A percentile compares a stretch with the other conserved stretches of the same genome.
These are phyloP conservation scores for Nesogale talazaci DNA, from an alignment of 2,113 vertebrate species.

Conservation along the genomic window DNA sequence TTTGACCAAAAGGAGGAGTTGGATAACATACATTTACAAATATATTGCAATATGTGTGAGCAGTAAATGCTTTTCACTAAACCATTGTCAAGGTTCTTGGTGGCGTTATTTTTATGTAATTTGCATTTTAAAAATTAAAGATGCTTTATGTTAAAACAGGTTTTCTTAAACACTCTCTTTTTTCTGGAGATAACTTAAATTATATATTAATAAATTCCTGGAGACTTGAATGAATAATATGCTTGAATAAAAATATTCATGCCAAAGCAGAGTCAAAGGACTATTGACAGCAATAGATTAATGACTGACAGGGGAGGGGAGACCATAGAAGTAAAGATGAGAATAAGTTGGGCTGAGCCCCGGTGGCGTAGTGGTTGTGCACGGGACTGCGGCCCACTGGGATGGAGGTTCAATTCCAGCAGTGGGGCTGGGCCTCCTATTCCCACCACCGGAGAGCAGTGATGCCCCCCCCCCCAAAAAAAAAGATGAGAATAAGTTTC, in stretches of 20 bases:
- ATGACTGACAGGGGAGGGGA: not conserved
- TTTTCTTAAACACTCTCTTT: not conserved
- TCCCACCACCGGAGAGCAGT: too few species aligned
- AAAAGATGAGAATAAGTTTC: not conserved
- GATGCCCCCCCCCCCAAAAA: too few species aligned
- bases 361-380: too few species aligned
- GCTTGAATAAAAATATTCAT: not conserved
- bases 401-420: too few species aligned
- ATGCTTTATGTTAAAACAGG: not conserved
- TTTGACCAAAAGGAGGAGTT: not conserved
- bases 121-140: constrained; percentile 1
- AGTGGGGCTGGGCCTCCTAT: too few species aligned
- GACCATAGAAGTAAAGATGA: not conserved
- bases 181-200: not conserved
- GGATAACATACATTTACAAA: not conserved
- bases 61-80: not conserved
- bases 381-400: too few species aligned
- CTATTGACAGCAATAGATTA: not conserved
- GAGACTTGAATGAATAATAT: not conserved
- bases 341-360: too few species aligned
- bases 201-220: not conserved
- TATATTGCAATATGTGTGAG: not conserved
- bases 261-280: not conserved
- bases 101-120: not conserved
- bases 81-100: not conserved